Evolutionary conservation across 2,797 vertebrate species (phyloP).

Genomic region (Cryptoprocta ferox): DNA sequence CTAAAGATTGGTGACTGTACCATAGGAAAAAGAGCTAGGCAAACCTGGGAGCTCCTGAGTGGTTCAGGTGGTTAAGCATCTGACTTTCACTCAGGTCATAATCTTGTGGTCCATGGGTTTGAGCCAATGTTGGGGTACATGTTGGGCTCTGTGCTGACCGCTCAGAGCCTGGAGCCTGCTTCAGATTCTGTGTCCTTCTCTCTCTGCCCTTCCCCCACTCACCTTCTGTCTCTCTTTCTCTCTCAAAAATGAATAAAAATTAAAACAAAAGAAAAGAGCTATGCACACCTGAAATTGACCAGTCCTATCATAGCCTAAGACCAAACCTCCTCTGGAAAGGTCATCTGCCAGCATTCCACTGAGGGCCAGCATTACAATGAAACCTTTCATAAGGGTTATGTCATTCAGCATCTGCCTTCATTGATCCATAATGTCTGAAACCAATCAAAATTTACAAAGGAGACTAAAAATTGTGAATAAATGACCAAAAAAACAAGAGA

Average conservation of each 20-base stretch:
- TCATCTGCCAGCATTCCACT: fast-evolving
- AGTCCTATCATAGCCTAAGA: neutral
- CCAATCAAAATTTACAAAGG: neutral
- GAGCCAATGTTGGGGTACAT: too few relatives aligned
- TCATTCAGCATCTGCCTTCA: neutral
- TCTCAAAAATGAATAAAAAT: too few relatives aligned
- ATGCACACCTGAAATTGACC: neutral
- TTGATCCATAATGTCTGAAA: neutral
- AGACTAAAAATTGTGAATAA: neutral
- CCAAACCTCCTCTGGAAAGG: neutral
- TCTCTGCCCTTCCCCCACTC: too few relatives aligned
- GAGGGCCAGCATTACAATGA: neutral
- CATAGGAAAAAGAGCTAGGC: neutral
- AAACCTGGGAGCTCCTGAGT: neutral
- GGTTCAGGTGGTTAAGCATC: too few relatives aligned
- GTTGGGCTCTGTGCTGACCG: too few relatives aligned
- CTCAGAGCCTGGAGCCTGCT: too few relatives aligned
- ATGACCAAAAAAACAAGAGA: neutral
- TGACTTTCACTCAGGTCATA: too few relatives aligned
- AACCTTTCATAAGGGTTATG: neutral
- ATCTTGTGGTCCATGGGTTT: too few relatives aligned
- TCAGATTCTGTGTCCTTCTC: too few relatives aligned
- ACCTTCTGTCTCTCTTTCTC: too few relatives aligned
- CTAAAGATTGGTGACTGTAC: neutral
- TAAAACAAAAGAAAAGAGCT: neutral